Conservation (phyloP, 2,888 invertebrate species). For the Chironomus tentans region DNA sequence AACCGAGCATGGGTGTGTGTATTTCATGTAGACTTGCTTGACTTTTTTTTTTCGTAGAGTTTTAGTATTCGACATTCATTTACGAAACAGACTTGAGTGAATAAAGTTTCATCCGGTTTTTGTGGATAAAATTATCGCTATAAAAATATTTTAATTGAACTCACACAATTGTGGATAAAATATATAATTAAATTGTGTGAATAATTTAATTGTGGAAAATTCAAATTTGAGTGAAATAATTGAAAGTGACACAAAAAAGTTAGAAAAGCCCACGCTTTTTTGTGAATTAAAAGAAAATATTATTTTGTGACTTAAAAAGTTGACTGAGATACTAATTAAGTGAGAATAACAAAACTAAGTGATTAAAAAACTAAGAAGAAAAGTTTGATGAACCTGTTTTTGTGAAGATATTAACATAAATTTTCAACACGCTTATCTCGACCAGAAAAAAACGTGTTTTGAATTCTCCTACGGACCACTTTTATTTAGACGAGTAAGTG, state of each 20-base stretch:
- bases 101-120: constrained; percentile 13
- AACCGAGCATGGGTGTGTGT: constrained; percentile 9
- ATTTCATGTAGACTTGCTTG: not conserved
- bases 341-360: not conserved
- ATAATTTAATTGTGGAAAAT: not conserved
- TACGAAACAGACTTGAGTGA: constrained; percentile 15
- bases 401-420: not conserved
- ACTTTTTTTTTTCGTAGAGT: constrained; percentile 23
- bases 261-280: not conserved
- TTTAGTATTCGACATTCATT: constrained; percentile 2
- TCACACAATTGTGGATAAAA: constrained; percentile 8
- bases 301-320: no score
- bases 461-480: not conserved
- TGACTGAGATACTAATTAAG: no score
- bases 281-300: not conserved
- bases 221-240: not conserved
- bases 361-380: not conserved
- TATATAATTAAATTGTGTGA: not conserved
- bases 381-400: constrained; percentile 15
- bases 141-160: not conserved
- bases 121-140: not conserved
- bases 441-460: not conserved
- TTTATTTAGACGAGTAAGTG: no score
- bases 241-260: no score
- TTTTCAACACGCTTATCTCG: not conserved